These are phyloP conservation scores for Leucophenga maculata DNA, from an alignment of 2,888 invertebrate genomes.

Conservation along the genomic window DNA sequence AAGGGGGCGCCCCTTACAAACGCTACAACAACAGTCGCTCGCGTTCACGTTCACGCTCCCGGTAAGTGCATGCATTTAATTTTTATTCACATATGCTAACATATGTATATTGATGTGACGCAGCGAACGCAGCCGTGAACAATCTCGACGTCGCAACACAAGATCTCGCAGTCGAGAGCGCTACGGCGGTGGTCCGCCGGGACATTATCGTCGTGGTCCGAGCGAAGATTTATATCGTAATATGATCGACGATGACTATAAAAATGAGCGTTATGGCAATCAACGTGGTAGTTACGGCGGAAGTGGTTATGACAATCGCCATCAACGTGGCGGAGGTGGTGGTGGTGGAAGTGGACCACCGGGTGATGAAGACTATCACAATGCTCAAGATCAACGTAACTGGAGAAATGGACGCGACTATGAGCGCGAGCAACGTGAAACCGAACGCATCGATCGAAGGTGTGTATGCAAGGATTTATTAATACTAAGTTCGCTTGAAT, in stretches of 20 bases:
- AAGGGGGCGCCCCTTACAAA: constrained; percentile 55
- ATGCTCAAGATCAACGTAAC: constrained; percentile 42
- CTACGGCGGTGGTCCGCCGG: constrained; percentile 10
- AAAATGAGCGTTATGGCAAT: constrained; percentile 60
- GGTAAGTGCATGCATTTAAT: constrained; percentile 33
- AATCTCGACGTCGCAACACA: constrained; percentile 61
- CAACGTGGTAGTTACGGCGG: constrained; percentile 36
- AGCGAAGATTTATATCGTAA: constrained; percentile 69
- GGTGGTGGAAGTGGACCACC: constrained; percentile 47
- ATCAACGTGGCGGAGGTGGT: constrained; percentile 45
- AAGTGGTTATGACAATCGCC: constrained; percentile 46
- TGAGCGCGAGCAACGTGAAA: constrained; percentile 48
- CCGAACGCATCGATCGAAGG: constrained; percentile 51
- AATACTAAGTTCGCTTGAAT: no score
- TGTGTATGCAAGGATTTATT: constrained; percentile 16
- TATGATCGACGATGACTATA: constrained; percentile 70
- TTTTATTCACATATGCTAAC: no score
- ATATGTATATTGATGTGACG: neutral
- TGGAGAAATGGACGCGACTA: constrained; percentile 46
- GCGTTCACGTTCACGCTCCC: constrained; percentile 69
- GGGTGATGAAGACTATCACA: constrained; percentile 50
- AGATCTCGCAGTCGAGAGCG: constrained; percentile 71
- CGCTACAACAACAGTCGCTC: constrained; percentile 69
- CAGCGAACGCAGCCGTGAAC: constrained; percentile 68
- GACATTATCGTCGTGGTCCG: neutral